Base-by-base conservation (phyloP, 2,113 vertebrate genomes). In the Balaeniceps rex region DNA sequence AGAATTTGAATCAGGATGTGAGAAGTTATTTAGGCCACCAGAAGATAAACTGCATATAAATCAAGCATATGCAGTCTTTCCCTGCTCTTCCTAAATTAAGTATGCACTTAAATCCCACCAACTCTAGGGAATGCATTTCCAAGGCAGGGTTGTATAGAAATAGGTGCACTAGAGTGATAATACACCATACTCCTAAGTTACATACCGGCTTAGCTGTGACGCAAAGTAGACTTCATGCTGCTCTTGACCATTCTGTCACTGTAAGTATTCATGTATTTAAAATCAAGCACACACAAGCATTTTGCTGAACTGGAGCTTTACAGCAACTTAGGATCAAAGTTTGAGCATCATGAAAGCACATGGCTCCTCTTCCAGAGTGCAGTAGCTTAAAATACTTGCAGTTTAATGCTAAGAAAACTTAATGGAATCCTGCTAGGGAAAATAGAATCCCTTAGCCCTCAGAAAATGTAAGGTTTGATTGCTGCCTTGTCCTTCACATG, bases 181-280 rank as follows among this genome's bases (percentile, higher is more conserved):
- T 88, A 90, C 85, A 65, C 61, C 66, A 70, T 68, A 77, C 78
- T 95, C 96, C 33, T 95, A 96, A 93, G 90, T 95, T 94, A 80
- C 91, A 95, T 25, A 87, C 40, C 88, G 94, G 96, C 93, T 97
- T 91, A 96, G 91, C 90, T 94, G 49, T 57, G 90, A 93, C 63
- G 96, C 82, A 94, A 93, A 96, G 96, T 51, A 90, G 95, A 94
- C 95, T 97, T 97, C 93, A 82, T 93, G n/a, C 82, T 94, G 94
- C 90, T 96, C 87, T 86, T 96, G 92, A 82, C 92, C 93, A 88
- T 93, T 96, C 90, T 91, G 91, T 58, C 75, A 90, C 96, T 91
- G 49, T 97, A 96, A 96, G 96, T 89, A 94, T 94, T 93, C 91
- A 72, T 95, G 96, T 95, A 94, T 95, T 95, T 95, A 95, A 96